These are phyloP conservation scores for Encarsia formosa DNA, from an alignment of 2,888 invertebrate genomes.

Conservation along the genomic window DNA sequence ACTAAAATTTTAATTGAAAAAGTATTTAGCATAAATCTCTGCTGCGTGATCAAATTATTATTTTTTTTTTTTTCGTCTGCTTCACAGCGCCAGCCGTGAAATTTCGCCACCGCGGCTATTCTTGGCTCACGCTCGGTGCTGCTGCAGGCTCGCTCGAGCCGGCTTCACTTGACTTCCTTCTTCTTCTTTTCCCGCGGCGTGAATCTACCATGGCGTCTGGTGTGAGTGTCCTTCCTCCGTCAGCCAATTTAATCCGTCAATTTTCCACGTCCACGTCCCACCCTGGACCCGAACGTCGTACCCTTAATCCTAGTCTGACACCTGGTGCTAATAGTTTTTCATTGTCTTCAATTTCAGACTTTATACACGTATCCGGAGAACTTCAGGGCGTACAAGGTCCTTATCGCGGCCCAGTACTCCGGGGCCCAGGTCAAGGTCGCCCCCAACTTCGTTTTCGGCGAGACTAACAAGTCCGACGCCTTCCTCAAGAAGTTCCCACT, in stretches of 20 bases:
- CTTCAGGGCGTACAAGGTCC: constrained; percentile 96
- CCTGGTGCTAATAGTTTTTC: constrained; percentile 9
- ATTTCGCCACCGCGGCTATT: not conserved
- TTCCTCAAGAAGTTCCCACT: constrained; percentile 94
- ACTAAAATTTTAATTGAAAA: too few species aligned
- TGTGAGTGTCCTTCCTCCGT: constrained; percentile 51
- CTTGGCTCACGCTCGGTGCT: constrained; percentile 1
- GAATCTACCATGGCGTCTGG: constrained; percentile 57
- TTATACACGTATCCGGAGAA: constrained; percentile 97
- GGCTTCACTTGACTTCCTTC: constrained; percentile 45
- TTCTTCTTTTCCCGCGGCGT: constrained; percentile 37
- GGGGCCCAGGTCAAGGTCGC: constrained; percentile 81
- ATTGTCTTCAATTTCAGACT: constrained; percentile 69
- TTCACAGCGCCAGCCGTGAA: not conserved
- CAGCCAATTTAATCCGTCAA: too few species aligned
- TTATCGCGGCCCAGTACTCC: constrained; percentile 96
- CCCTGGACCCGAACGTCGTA: too few species aligned
- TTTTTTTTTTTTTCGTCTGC: not conserved
- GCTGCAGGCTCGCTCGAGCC: not conserved
- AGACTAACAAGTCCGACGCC: constrained; percentile 81
- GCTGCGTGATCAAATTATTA: too few species aligned
- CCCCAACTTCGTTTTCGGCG: constrained; percentile 85
- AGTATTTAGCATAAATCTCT: too few species aligned
- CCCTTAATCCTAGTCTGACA: too few species aligned
- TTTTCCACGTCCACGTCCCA: too few species aligned